phyloP scores from a whole-genome alignment of 1,140 invertebrate species.

The Samia ricini region DNA sequence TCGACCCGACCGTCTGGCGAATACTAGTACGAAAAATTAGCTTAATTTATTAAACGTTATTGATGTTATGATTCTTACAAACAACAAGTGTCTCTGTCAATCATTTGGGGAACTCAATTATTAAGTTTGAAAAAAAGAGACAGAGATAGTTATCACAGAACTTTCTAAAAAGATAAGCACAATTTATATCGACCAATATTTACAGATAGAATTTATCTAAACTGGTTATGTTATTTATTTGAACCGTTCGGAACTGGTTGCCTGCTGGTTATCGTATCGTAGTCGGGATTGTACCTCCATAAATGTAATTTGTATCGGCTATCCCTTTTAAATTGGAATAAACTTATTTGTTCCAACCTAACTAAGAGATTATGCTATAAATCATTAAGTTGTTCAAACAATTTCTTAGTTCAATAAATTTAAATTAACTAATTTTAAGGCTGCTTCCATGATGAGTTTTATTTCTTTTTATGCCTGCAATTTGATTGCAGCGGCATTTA shows the following conservation, averaged over 20 bases:
- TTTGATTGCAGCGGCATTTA: not conserved
- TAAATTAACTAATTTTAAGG: slow-evolving; percentile 26
- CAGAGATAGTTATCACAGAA: slow-evolving; percentile 1
- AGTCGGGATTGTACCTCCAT: slow-evolving; percentile 52
- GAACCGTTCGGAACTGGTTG: slow-evolving; percentile 64
- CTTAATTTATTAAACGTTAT: not conserved
- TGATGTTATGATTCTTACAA: not conserved
- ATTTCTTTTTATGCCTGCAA: not conserved
- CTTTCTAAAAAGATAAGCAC: slow-evolving; percentile 39
- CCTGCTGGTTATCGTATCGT: slow-evolving; percentile 51
- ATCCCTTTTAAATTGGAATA: slow-evolving; percentile 56
- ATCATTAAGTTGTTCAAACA: slow-evolving; percentile 35
- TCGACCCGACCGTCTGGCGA: no score
- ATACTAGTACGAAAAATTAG: not conserved
- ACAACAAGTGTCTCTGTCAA: not conserved
- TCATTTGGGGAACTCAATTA: not conserved
- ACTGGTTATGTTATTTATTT: slow-evolving; percentile 70
- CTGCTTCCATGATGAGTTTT: not conserved
- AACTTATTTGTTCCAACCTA: slow-evolving; percentile 53
- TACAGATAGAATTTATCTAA: slow-evolving; percentile 70
- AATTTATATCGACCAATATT: slow-evolving; percentile 63
- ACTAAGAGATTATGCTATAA: slow-evolving; percentile 40
- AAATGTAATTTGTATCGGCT: slow-evolving; percentile 69
- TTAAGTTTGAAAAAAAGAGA: not conserved
- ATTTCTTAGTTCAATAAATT: slow-evolving; percentile 24